These are phyloP conservation scores for Tanytarsus gracilentus DNA, from an alignment of 2,888 invertebrate genomes.

Conservation along the genomic window DNA sequence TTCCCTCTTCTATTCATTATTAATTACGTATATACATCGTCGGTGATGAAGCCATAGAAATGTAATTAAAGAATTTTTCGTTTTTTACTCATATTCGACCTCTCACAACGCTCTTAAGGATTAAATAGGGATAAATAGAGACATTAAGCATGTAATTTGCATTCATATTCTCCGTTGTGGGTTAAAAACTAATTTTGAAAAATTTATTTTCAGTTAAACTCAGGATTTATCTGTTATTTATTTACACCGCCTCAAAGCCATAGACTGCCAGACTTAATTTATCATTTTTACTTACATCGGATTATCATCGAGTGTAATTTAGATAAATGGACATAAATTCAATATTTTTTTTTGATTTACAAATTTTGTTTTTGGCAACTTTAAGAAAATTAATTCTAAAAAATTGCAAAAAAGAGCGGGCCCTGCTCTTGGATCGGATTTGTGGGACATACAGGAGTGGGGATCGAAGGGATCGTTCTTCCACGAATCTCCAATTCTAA, in stretches of 20 bases:
- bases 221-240: slow-evolving; percentile 23
- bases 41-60: slow-evolving; percentile 9
- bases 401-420: too few relatives aligned
- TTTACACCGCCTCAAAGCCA: background rate
- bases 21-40: background rate
- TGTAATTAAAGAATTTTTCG: slow-evolving; percentile 20
- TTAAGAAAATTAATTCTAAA: too few relatives aligned
- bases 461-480: too few relatives aligned
- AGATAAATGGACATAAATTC: slow-evolving; percentile 28
- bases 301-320: slow-evolving; percentile 20
- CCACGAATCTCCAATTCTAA: too few relatives aligned
- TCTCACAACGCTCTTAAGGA: slow-evolving; percentile 18
- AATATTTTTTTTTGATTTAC: too few relatives aligned
- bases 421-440: too few relatives aligned
- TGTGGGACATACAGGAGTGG: too few relatives aligned
- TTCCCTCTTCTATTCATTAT: background rate
- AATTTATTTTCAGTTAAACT: background rate
- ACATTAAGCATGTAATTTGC: slow-evolving; percentile 14
- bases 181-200: slow-evolving; percentile 17
- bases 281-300: slow-evolving; percentile 26
- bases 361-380: too few relatives aligned
- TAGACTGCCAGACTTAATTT: slow-evolving; percentile 27
- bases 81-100: slow-evolving; percentile 28
- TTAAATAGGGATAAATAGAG: slow-evolving; percentile 9
- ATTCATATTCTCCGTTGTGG: slow-evolving; percentile 13